Evolutionary conservation across 2,797 vertebrate genomes (phyloP).

Genomic region (Coendou prehensilis): DNA sequence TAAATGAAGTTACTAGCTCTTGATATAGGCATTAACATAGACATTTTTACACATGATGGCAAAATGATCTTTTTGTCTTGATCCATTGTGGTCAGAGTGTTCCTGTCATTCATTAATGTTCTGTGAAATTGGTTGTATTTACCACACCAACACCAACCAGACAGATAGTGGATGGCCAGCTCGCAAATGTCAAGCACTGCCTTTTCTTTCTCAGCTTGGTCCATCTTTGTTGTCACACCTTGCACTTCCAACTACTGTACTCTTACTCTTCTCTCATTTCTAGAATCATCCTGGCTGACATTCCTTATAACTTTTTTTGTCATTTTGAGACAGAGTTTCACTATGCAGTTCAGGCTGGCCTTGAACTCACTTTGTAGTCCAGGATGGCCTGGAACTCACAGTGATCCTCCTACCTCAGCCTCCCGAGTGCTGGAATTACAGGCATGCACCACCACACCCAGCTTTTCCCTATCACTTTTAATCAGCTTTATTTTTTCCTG

Average conservation of each 20-base stretch:
- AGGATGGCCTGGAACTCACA: not conserved
- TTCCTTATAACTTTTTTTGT: not conserved
- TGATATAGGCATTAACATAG: not conserved
- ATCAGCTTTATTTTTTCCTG: not conserved
- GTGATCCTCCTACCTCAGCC: not conserved
- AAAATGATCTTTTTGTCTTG: not conserved
- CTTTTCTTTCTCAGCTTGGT: not conserved
- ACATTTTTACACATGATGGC: not conserved
- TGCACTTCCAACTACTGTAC: not conserved
- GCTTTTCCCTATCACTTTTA: not conserved
- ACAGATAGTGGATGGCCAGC: rapidly evolving
- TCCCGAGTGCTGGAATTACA: not conserved
- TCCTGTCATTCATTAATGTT: not conserved
- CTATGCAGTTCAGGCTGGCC: not conserved
- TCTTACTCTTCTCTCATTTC: not conserved
- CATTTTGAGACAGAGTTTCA: not conserved
- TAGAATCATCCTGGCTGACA: not conserved
- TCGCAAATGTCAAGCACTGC: not conserved
- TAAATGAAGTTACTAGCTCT: not conserved
- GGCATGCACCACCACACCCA: not conserved
- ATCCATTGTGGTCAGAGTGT: not conserved
- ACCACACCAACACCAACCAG: not conserved
- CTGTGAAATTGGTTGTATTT: not conserved
- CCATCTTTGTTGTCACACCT: not conserved
- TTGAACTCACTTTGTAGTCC: not conserved